These are phyloP conservation scores for Hypsopygia costalis DNA, from an alignment of 2,888 invertebrate species.

Conservation along the genomic window DNA sequence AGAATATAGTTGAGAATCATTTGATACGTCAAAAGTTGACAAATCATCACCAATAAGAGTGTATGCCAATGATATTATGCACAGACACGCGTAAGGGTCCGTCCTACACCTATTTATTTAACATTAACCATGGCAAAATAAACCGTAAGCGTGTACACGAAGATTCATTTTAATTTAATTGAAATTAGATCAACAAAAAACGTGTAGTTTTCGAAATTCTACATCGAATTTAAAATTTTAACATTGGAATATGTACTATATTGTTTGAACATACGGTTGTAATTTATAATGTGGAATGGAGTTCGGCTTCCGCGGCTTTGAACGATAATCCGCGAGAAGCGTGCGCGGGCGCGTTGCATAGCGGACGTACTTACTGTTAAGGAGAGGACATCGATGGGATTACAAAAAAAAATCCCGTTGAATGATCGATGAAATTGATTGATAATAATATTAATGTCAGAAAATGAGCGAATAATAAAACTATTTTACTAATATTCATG, in stretches of 20 bases:
- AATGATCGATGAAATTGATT: slow-evolving; percentile 44
- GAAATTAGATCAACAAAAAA: slow-evolving; percentile 21
- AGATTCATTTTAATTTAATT: slow-evolving; percentile 24
- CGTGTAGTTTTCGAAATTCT: slow-evolving; percentile 25
- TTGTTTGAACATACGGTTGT: slow-evolving; percentile 31
- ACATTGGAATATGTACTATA: slow-evolving; percentile 22
- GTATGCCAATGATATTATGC: slow-evolving; percentile 74
- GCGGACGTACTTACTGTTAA: slow-evolving; percentile 46
- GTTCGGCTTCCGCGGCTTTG: slow-evolving; percentile 54
- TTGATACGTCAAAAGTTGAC: slow-evolving; percentile 49
- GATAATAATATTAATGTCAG: slow-evolving; percentile 17
- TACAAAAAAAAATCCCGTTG: slow-evolving; percentile 47
- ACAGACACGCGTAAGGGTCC: slow-evolving; percentile 61
- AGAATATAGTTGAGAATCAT: slow-evolving; percentile 27
- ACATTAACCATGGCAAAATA: slow-evolving; percentile 26
- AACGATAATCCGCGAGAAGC: slow-evolving; percentile 57
- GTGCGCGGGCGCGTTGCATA: slow-evolving; percentile 55
- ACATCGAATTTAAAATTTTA: slow-evolving; percentile 23
- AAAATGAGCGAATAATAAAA: slow-evolving; percentile 5
- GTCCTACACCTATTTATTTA: slow-evolving; percentile 32
- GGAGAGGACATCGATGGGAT: slow-evolving; percentile 40
- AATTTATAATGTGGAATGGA: slow-evolving; percentile 39
- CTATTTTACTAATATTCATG: neutral
- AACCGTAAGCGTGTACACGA: slow-evolving; percentile 22
- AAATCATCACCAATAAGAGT: slow-evolving; percentile 66